phyloP scores from a whole-genome alignment of 2,888 invertebrate genomes.

The Dexiosoma caninum region DNA sequence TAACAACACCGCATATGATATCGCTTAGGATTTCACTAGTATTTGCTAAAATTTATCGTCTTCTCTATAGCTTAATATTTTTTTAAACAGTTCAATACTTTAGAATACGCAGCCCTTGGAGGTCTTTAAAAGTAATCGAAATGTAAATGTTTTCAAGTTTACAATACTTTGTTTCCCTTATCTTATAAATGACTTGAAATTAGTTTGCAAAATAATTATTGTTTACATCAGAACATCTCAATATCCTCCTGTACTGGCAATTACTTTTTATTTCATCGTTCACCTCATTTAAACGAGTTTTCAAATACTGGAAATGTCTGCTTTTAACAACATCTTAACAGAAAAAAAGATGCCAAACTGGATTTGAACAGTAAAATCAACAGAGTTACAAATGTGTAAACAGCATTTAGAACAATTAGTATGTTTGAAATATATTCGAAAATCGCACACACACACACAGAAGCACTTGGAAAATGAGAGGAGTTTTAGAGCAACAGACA shows the following conservation, averaged over 20 bases:
- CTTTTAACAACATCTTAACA: not conserved
- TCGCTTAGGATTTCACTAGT: too few relatives aligned
- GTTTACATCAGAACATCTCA: not conserved
- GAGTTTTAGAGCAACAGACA: constrained; percentile 22
- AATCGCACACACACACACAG: not conserved
- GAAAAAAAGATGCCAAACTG: not conserved
- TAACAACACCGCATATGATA: too few relatives aligned
- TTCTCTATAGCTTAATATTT: too few relatives aligned
- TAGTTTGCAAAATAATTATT: not conserved
- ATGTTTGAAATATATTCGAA: not conserved
- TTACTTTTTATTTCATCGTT: not conserved
- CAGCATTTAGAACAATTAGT: constrained; percentile 37
- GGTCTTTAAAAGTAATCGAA: not conserved
- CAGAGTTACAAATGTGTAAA: constrained; percentile 21
- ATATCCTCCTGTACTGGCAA: not conserved
- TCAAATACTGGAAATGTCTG: not conserved
- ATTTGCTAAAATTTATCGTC: too few relatives aligned
- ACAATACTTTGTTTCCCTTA: not conserved
- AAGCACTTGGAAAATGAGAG: not conserved
- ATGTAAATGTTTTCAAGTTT: not conserved
- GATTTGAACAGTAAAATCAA: constrained; percentile 9
- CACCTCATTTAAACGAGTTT: not conserved
- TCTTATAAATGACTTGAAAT: not conserved
- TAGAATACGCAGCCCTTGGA: too few relatives aligned
- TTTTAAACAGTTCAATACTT: too few relatives aligned